Evolutionary conservation across 2,113 vertebrate species (phyloP).

Genomic region (Rhagologus leucostigma): DNA sequence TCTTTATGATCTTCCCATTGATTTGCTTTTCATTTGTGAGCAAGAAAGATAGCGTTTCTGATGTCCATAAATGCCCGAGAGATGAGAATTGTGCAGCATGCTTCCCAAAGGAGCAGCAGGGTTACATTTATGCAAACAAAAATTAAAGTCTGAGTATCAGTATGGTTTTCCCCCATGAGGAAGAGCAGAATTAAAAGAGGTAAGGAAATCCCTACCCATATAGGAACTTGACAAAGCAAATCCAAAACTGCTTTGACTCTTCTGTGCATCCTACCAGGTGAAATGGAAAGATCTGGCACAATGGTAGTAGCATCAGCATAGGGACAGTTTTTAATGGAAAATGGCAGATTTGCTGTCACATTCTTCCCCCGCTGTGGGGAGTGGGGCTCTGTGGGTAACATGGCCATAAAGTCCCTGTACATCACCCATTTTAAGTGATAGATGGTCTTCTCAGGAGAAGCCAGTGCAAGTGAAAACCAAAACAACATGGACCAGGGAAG

Average conservation of each 20-base stretch:
- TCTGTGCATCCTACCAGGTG: neutral
- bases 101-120: neutral
- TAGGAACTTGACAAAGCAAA: fast-evolving
- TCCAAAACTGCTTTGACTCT: neutral
- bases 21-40: neutral
- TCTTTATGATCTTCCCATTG: neutral
- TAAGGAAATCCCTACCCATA: neutral
- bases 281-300: neutral
- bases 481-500: neutral
- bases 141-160: neutral
- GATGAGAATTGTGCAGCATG: neutral
- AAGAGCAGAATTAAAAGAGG: neutral
- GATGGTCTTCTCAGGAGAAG: neutral
- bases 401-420: neutral
- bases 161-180: neutral
- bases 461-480: neutral
- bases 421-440: neutral
- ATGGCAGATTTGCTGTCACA: neutral
- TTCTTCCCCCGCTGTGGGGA: neutral
- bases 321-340: neutral
- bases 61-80: neutral
- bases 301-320: neutral
- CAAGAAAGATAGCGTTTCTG: neutral
- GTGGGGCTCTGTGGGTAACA: neutral
- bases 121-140: neutral